Evolutionary conservation across 1,140 invertebrate species (phyloP), one percentile per base, ranked within the genome.

Genomic region (Drosophila seguyi): DNA sequence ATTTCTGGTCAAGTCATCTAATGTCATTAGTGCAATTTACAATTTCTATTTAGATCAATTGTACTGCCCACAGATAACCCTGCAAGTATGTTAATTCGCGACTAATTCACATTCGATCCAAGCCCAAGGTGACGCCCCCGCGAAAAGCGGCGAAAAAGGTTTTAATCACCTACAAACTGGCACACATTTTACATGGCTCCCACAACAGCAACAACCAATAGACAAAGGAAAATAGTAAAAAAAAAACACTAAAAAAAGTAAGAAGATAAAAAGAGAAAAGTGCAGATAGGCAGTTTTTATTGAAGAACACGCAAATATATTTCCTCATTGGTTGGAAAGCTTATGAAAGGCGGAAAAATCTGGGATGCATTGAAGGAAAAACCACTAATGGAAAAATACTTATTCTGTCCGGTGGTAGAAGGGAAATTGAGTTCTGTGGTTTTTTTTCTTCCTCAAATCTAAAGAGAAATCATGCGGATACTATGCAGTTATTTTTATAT

Each of bases 321-420:
- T 69, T 69, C 66, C 61, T 67, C 29, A 66, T 67, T 69, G 66
- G 41, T 67, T 50, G 22, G 61, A 69, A 67, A 67, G 61, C 62
- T 44, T 41, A 53, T 65, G 61, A 67, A 66, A 68, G 47, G 61
- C 29, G 61, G 65, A 42, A 69, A 67, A 66, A 36, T 41, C 34
- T 58, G 27, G 29, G 61, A 25, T 61, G 61, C 56, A 42, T 61
- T 42, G 56, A 61, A 34, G 57, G 41, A 60, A 59, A 63, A 63
- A 63, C 60, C 60, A n/a, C 36, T 31, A 63, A 25, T 63, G 53
- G 31, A 39, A 22, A 63, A 65, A 42, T 61, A 34, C 56, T 31
- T 61, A 65, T 65, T 65, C 61, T 65, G 25, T 31, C 47, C 61
- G 61, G 38, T 34, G 42, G 27, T 34, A 22, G 52, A 65, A 18